Evolutionary conservation across 2,113 vertebrate genomes (phyloP).

Genomic region (pig (Sus scrofa)): T2T-Sscrofa CM000827.6:58680501-58681000

Average conservation of each 20-base stretch:
- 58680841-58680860: not conserved
- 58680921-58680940: not conserved
- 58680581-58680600: not conserved
- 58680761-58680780: not conserved
- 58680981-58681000: too few relatives aligned
- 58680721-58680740: not conserved
- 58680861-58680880: not conserved
- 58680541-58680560: not conserved
- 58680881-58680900: not conserved
- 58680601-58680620: not conserved
- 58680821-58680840: constrained; percentile 17
- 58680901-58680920: not conserved
- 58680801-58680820: not conserved
- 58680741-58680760: not conserved
- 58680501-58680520: constrained; percentile 57
- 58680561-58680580: constrained; percentile 48
- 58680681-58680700: not conserved
- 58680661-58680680: not conserved
- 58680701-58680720: not conserved
- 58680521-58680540: not conserved
- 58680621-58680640: constrained; percentile 17
- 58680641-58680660: not conserved
- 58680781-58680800: not conserved
- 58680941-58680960: too few relatives aligned
- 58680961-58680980: too few relatives aligned